phyloP scores from a whole-genome alignment of 2,888 invertebrate genomes.

The Sinhomidia bicolor region DNA sequence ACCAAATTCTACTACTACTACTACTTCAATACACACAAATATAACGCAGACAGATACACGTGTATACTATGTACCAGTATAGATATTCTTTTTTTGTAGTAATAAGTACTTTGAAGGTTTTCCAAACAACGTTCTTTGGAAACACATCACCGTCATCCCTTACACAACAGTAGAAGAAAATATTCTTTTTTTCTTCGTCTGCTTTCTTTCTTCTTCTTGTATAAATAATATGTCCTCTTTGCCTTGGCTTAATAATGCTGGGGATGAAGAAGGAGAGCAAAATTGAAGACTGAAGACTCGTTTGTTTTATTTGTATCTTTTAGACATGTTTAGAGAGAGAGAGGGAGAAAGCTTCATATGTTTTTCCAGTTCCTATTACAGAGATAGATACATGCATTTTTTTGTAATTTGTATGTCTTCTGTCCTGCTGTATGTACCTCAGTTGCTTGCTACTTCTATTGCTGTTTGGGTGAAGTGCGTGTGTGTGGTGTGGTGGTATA shows the following conservation, averaged over 20 bases:
- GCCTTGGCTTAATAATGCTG: neutral
- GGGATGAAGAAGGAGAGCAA: constrained; percentile 3
- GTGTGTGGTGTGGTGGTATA: no score
- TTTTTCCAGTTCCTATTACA: no score
- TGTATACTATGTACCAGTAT: neutral
- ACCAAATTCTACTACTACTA: no score
- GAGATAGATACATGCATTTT: neutral
- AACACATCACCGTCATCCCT: constrained; percentile 50
- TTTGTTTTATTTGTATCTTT: constrained; percentile 49
- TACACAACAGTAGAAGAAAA: neutral
- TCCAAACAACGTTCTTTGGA: constrained; percentile 13
- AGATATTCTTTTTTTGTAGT: neutral
- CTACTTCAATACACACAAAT: constrained; percentile 13
- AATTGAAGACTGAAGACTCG: constrained; percentile 47
- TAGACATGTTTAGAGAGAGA: neutral
- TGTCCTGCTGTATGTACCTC: neutral
- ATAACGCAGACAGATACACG: neutral
- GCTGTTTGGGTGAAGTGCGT: constrained; percentile 21
- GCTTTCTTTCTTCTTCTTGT: neutral
- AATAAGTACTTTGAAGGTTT: neutral
- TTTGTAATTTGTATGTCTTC: constrained; percentile 33
- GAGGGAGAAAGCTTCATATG: neutral
- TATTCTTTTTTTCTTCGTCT: neutral
- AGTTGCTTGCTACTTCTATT: neutral
- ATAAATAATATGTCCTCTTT: constrained; percentile 49